Evolutionary conservation across 2,113 vertebrate genomes (phyloP).

Genomic region (Garra rufa): DNA sequence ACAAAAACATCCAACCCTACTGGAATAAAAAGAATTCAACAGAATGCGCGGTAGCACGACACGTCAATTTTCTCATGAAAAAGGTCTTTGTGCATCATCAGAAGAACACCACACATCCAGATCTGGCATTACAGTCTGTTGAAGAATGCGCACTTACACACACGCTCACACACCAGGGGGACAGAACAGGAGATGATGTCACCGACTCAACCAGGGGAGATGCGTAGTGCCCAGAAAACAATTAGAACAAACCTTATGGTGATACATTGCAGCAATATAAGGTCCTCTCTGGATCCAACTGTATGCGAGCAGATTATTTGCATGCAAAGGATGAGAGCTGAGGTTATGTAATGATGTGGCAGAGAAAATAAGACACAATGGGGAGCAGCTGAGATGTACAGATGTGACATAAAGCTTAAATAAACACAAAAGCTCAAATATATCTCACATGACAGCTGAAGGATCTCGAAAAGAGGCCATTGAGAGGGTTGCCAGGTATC

Average conservation of each 20-base stretch:
- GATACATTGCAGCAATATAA: not conserved
- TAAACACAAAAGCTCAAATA: conserved; percentile 4
- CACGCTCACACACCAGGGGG: conserved; percentile 38
- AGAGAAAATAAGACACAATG: conserved; percentile 37
- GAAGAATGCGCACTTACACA: conserved; percentile 51
- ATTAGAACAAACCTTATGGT: conserved; percentile 39
- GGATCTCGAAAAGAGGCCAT: conserved; percentile 24
- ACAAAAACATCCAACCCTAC: not conserved
- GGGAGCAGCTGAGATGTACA: conserved; percentile 28
- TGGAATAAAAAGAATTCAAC: not conserved
- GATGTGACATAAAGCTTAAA: conserved; percentile 43
- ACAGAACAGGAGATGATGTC: conserved; percentile 56
- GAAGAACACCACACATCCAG: not conserved
- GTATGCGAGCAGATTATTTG: conserved; percentile 32
- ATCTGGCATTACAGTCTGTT: conserved; percentile 36
- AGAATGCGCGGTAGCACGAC: not conserved
- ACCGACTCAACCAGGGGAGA: conserved; percentile 54
- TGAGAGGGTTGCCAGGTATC: conserved; percentile 12
- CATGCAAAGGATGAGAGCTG: conserved; percentile 35
- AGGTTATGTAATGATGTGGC: conserved; percentile 50
- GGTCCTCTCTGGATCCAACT: not conserved
- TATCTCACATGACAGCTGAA: conserved; percentile 11
- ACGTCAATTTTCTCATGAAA: not conserved
- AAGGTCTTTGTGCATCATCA: not conserved
- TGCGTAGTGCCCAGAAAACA: conserved; percentile 47